Percentiles rank a stretch among this genome's conserved stretches.
phyloP scores from a whole-genome alignment of 2,888 invertebrate genomes.

The Amblyteles armatorius region DNA sequence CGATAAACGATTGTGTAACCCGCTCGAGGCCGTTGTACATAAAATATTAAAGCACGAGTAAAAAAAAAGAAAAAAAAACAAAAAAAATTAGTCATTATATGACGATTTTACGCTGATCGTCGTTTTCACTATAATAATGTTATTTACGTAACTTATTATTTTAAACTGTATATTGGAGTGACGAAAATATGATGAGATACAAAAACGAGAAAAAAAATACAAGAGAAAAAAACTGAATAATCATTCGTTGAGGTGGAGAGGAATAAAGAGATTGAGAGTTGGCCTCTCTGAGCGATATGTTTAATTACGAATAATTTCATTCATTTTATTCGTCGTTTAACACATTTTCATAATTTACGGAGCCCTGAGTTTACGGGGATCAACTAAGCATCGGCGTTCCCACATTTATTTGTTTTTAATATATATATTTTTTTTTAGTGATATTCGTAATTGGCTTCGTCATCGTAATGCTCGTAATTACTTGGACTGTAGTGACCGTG shows the following conservation, averaged over 20 bases:
- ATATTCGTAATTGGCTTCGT: constrained; percentile 71
- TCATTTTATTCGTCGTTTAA: constrained; percentile 30
- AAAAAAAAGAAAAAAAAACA: constrained; percentile 68
- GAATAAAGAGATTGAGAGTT: constrained; percentile 54
- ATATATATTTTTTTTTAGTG: constrained; percentile 51
- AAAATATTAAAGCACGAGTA: constrained; percentile 67
- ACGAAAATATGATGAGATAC: too few relatives aligned
- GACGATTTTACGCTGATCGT: constrained; percentile 72
- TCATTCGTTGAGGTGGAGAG: constrained; percentile 31
- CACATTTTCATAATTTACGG: not conserved
- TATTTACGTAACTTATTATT: constrained; percentile 77
- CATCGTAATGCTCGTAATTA: constrained; percentile 69
- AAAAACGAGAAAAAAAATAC: constrained; percentile 40
- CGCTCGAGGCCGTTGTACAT: constrained; percentile 60
- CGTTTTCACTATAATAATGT: constrained; percentile 78
- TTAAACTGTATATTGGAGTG: constrained; percentile 68
- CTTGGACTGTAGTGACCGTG: constrained; percentile 47
- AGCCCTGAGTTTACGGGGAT: constrained; percentile 48
- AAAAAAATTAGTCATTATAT: constrained; percentile 73
- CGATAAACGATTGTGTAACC: not conserved
- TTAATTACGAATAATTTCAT: constrained; percentile 32
- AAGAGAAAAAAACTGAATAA: not conserved
- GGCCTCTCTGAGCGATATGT: constrained; percentile 56
- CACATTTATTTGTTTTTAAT: constrained; percentile 21
- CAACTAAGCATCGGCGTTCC: not conserved